Evolutionary conservation across 2,797 vertebrate genomes (phyloP).

Genomic region (Diplodus puntazzo): DNA sequence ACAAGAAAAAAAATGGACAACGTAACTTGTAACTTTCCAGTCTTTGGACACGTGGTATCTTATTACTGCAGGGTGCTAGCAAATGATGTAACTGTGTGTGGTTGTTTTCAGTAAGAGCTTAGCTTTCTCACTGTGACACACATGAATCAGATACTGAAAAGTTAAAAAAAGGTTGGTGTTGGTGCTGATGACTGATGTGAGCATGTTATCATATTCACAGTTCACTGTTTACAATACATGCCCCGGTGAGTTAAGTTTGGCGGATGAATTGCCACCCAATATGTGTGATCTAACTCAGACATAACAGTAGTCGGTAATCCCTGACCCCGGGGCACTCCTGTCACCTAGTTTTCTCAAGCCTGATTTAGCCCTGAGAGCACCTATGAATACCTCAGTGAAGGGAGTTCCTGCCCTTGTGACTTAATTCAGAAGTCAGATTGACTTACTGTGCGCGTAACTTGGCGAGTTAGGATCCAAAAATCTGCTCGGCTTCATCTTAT

Average conservation of each 20-base stretch:
- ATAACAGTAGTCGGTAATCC: conserved; percentile 44
- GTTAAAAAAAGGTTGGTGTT: neutral
- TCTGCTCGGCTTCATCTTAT: conserved; percentile 40
- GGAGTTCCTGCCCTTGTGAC: conserved; percentile 32
- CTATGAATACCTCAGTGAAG: conserved; percentile 14
- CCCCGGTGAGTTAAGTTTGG: neutral
- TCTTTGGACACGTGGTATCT: conserved; percentile 8
- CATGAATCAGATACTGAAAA: neutral
- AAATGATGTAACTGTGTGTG: neutral
- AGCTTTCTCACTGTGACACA: neutral
- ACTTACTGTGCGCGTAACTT: conserved; percentile 2
- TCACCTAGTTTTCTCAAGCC: conserved; percentile 46
- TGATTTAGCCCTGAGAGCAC: conserved; percentile 34
- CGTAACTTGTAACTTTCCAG: neutral
- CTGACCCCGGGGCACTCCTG: conserved; percentile 22
- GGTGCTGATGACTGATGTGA: no score
- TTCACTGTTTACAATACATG: neutral
- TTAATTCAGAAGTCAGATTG: conserved; percentile 27
- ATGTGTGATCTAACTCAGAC: conserved; percentile 35
- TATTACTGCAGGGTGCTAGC: neutral
- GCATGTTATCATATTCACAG: neutral
- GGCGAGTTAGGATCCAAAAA: neutral
- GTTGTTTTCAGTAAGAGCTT: neutral
- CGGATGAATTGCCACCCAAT: conserved; percentile 10
- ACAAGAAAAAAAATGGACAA: neutral